Conservation (phyloP, 1,140 invertebrate species). For the Phthorimaea operculella region DNA sequence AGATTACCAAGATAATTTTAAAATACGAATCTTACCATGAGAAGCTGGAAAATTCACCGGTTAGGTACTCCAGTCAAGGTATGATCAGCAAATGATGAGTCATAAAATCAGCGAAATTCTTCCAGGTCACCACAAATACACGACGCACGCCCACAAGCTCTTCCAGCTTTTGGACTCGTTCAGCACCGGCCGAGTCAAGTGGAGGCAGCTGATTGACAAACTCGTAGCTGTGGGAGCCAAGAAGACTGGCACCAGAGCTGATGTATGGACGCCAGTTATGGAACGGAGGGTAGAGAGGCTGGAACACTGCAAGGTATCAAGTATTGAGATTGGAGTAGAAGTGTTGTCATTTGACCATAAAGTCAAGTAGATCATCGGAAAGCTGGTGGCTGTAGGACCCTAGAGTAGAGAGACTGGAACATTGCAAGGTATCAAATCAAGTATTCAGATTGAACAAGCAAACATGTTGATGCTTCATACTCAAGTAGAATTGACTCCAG, state of each 20-base stretch:
- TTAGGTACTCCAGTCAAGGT: too few relatives aligned
- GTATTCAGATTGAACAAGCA: too few relatives aligned
- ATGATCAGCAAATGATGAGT: too few relatives aligned
- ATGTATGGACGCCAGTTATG: constrained; percentile 24
- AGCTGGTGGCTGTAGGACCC: too few relatives aligned
- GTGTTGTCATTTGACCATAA: too few relatives aligned
- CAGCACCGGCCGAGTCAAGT: constrained; percentile 35
- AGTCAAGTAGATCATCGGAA: too few relatives aligned
- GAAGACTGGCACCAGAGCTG: constrained; percentile 27
- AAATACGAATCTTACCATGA: too few relatives aligned
- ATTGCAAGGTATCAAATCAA: constrained; percentile 52
- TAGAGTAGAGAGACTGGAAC: constrained; percentile 21
- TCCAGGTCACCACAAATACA: constrained; percentile 40
- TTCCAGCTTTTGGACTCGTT: constrained; percentile 37
- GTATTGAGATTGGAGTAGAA: too few relatives aligned
- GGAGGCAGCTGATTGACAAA: constrained; percentile 35
- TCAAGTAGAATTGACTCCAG: too few relatives aligned
- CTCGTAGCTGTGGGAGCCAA: constrained; percentile 31
- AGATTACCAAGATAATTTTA: too few relatives aligned
- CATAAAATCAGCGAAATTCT: background rate
- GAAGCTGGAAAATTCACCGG: too few relatives aligned
- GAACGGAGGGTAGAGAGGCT: constrained; percentile 17
- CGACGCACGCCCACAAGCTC: constrained; percentile 35
- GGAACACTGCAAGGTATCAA: constrained; percentile 45
- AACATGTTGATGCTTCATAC: too few relatives aligned